Conservation (phyloP, 2,888 invertebrate species). For the Brachypalpus laphriformis region DNA sequence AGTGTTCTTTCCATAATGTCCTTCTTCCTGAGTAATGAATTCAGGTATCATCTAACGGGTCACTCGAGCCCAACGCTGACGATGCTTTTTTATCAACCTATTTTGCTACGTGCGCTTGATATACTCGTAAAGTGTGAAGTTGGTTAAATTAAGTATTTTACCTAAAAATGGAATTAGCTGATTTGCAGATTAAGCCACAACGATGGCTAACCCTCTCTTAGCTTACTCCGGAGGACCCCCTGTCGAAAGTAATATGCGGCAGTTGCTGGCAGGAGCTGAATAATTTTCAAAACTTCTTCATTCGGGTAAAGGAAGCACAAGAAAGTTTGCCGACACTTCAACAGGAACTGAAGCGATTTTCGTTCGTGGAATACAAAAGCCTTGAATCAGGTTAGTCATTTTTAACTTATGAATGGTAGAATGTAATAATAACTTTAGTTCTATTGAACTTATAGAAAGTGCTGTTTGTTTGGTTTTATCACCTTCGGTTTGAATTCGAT, state of each 20-base stretch:
- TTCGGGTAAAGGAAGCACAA: constrained; percentile 63
- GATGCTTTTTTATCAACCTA: no score
- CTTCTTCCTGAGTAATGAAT: no score
- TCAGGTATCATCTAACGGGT: no score
- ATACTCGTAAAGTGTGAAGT: neutral
- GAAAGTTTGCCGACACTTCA: neutral
- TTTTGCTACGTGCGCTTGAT: neutral
- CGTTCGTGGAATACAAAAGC: no score
- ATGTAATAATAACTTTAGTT: no score
- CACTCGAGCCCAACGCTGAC: no score
- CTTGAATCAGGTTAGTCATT: neutral
- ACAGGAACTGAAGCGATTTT: neutral
- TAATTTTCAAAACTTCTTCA: constrained; percentile 68
- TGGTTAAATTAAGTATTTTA: neutral
- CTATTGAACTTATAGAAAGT: no score
- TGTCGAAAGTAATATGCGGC: constrained; percentile 65
- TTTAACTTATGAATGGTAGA: no score
- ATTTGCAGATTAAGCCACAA: neutral
- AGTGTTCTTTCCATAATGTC: no score
- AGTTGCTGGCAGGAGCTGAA: constrained; percentile 71
- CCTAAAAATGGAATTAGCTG: neutral
- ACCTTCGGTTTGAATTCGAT: no score
- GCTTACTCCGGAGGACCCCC: constrained; percentile 47
- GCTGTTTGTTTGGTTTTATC: no score
- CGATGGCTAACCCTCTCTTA: neutral